phyloP scores from a whole-genome alignment of 2,113 vertebrate genomes.

The Mohoua ochrocephala region DNA sequence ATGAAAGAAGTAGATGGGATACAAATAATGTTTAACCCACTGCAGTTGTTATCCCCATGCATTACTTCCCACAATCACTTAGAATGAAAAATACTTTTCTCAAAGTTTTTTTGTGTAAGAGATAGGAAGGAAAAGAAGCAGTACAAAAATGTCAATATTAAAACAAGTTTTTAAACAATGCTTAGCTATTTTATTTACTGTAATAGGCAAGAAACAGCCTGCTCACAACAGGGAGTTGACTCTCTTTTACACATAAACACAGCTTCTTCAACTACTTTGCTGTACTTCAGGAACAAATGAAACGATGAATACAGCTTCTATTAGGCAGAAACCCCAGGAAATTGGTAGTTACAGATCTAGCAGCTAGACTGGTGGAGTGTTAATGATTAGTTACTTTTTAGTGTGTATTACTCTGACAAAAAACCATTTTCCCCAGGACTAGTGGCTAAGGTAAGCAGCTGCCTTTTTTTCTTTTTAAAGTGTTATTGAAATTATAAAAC shows the following conservation, averaged over 20 bases:
- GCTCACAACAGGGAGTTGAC: not conserved
- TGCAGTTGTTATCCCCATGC: not conserved
- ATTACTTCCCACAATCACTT: not conserved
- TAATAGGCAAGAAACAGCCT: not conserved
- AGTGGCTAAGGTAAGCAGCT: not conserved
- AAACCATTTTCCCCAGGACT: not conserved
- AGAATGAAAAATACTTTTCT: not conserved
- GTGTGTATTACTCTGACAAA: not conserved
- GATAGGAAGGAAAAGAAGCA: not conserved
- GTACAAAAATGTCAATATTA: not conserved
- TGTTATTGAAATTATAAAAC: constrained; percentile 31
- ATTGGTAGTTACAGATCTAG: not conserved
- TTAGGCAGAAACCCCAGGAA: not conserved
- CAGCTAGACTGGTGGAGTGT: not conserved
- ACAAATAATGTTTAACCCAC: not conserved
- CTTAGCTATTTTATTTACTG: not conserved
- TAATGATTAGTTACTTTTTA: constrained; percentile 32
- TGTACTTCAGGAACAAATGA: not conserved
- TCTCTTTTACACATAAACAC: constrained; percentile 13
- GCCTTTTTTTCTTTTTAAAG: not conserved
- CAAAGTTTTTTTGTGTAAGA: not conserved
- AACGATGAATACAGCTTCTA: constrained; percentile 2
- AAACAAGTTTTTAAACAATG: not conserved
- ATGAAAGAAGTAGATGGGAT: not conserved
- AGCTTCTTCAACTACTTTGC: not conserved